Conservation (phyloP, 2,797 vertebrate genomes). For the Microchirus variegatus region DNA sequence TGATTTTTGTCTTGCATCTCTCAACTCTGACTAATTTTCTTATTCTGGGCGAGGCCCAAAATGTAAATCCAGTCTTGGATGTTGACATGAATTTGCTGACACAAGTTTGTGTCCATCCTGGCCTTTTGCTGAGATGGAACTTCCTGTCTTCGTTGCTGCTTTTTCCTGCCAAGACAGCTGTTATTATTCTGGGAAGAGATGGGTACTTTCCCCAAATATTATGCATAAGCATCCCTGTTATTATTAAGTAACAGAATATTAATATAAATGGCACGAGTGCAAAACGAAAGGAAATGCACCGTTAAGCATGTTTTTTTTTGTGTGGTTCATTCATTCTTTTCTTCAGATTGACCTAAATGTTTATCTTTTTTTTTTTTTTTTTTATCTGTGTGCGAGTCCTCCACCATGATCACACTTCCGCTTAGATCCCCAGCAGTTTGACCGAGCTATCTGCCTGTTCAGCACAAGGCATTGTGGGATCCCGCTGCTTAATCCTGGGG, state of each 20-base stretch:
- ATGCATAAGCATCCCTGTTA: constrained; percentile 16
- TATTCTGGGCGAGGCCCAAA: constrained; percentile 14
- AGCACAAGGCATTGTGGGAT: constrained; percentile 66
- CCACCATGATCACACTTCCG: constrained; percentile 19
- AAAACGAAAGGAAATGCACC: neutral
- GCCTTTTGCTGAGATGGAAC: constrained; percentile 51
- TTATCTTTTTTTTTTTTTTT: neutral
- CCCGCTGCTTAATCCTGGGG: constrained; percentile 50
- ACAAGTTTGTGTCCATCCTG: constrained; percentile 41
- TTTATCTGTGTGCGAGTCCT: constrained; percentile 11
- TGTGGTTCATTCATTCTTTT: neutral
- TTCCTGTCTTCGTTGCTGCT: constrained; percentile 50
- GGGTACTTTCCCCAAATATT: constrained; percentile 41
- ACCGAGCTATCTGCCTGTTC: constrained; percentile 42
- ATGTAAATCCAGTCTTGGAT: constrained; percentile 54
- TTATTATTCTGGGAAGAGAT: constrained; percentile 36
- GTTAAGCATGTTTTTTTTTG: neutral
- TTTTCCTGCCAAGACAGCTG: constrained; percentile 53
- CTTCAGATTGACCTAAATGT: neutral
- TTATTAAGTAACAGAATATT: constrained; percentile 5
- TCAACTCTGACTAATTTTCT: constrained; percentile 10
- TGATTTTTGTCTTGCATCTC: neutral
- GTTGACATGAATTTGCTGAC: constrained; percentile 55
- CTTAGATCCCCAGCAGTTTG: constrained; percentile 24
- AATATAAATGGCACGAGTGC: neutral